Percentiles rank a stretch among this genome's conserved stretches.
Evolutionary conservation across 1,140 invertebrate genomes (phyloP).

Genomic region (Procambarus clarkii): DNA sequence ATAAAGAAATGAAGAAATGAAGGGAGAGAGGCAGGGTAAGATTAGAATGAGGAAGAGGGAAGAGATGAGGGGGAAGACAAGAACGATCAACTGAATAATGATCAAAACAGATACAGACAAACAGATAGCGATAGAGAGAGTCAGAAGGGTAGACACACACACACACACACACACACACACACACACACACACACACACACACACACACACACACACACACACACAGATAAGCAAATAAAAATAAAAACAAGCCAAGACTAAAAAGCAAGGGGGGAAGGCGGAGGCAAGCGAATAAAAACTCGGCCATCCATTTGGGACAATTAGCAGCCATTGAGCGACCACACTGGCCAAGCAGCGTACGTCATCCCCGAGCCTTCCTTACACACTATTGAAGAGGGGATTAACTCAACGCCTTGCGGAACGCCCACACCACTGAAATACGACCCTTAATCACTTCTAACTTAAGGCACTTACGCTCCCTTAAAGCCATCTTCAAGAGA

Average conservation of each 20-base stretch:
- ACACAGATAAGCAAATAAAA: not conserved
- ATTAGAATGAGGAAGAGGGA: not conserved
- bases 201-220: not conserved
- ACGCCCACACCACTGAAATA: slow-evolving; percentile 10
- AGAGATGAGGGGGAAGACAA: not conserved
- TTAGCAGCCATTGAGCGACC: not conserved
- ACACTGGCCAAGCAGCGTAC: not conserved
- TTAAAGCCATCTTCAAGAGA: not conserved
- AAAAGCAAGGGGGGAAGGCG: not conserved
- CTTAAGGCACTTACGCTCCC: not conserved
- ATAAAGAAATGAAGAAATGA: not conserved
- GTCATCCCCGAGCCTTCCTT: not conserved
- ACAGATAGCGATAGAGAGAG: too few species aligned
- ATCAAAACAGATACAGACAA: too few species aligned
- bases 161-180: too few species aligned
- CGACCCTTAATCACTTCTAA: not conserved
- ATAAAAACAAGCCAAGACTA: not conserved
- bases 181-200: too few species aligned
- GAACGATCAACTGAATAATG: too few species aligned
- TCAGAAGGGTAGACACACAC: too few species aligned
- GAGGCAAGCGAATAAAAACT: not conserved
- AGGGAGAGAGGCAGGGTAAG: not conserved
- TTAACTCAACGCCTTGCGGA: not conserved
- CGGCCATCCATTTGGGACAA: not conserved
- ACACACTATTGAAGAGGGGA: slow-evolving; percentile 4